Evolutionary conservation across 2,797 vertebrate genomes (phyloP), one percentile per base, ranked within the genome.

Genomic region (Synanceia verrucosa): DNA sequence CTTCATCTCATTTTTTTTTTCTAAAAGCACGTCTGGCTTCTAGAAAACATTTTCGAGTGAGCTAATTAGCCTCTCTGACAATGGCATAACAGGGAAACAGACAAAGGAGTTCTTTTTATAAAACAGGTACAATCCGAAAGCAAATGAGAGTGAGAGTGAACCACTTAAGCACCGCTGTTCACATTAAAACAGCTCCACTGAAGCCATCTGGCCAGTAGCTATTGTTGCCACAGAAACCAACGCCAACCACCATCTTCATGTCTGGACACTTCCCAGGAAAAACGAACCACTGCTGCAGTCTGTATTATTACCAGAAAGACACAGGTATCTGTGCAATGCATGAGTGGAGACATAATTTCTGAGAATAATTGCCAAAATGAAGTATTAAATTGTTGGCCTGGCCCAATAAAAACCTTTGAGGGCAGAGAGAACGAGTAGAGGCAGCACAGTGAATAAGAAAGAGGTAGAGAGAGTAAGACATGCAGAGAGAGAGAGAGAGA

Each of bases 1-100:
- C 80, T 71, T 82, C 37, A 55, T 65, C 62, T 70, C 4, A 11
- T 24, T 68, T 75, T 76, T 75, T 76, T 66, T 80, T 56, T 37
- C 24, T 62, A 44, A 80, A 78, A 81, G 76, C 87, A 87, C 86
- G 83, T 24, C 70, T 69, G 44, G 56, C 65, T 83, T 57, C n/a
- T 67, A 62, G 78, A 64, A 83, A 90, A 78, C 73, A 82, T 78
- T 85, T 87, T 89, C 48, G 29, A 88, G 85, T 86, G 86, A 75
- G 83, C 68, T 76, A 81, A 89, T 91, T 87, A 73, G 78, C 70
- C 83, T 80, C 64, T 88, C 58, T 83, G 74, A 78, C 70, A 86
- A 71, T 43, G 33, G 46, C 65, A 77, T 78, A 85, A 87, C 79
- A 63, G 71, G 31, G 21, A 62, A 76, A 86, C 28, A 67, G 78